Base-by-base conservation (phyloP, 2,888 invertebrate species). In the Tetramorium bicarinatum region DNA sequence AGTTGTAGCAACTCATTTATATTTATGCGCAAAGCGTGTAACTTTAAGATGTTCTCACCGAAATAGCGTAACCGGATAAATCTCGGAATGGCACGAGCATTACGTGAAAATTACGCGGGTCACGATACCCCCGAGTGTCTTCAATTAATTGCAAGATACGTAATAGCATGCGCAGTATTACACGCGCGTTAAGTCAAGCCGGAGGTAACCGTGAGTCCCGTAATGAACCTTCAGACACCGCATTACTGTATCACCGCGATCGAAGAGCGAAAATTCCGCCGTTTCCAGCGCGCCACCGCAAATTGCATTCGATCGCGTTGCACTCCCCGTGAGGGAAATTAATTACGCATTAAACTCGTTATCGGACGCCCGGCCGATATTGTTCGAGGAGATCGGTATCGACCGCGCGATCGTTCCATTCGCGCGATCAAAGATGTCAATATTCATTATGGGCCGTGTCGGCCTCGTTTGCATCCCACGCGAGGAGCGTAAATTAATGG, bases 331-430 rank as follows among this genome's bases (percentile, higher is more conserved):
- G 52, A 66, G 59, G 72, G 72, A 71, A 84, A 84, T 82, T 84
- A 82, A 82, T 84, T 84, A 74, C 54, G 44, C 49, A 44, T 13
- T 66, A 64, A 81, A 72, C 61, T 74, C 82, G 52, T 81, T 84
- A 84, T 61, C 82, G 81, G 49, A 56, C 52, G 41, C 21, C 21
- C 52, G 9, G 18, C 54, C 47, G 62, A 71, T 64, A 72, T 81
- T 72, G 81, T 72, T 44, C 64, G 49, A 15, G 59, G 38, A 38
- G 64, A 80, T 56, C 81, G 44, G 15, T 59, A 84, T 84, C 72
- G 83, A 74, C 74, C 72, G 72, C 72, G 72, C 15, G 52, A 44
- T n/a, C 56, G 54, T 77, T 66, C 18, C 52, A 52, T 76, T 64
- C 76, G 49, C 62, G 25, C 77, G 77, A 77, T 44, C 77, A 69